Evolutionary conservation across 2,797 vertebrate species (phyloP), one percentile per base, ranked within the genome.

Genomic region (Karalla daura): DNA sequence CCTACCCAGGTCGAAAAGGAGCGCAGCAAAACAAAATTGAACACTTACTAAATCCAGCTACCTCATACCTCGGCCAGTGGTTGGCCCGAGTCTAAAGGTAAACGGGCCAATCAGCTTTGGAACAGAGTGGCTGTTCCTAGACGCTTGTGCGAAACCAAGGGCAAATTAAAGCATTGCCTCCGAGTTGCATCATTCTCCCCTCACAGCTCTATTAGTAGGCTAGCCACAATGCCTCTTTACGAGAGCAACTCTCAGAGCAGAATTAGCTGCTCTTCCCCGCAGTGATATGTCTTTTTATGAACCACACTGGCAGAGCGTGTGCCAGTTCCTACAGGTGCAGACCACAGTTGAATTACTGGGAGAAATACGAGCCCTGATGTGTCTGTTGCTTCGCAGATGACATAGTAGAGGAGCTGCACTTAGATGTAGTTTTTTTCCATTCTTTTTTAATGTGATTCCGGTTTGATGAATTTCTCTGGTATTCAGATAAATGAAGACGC

Each of bases 181-280:
- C 40, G 76, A 87, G 91, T 95, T 95, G 94, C 94, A 95, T 95
- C 94, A 95, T 92, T 91, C 89, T 89, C 91, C 76, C 82, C 89
- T 88, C 91, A 80, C 88, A 89, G 90, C 89, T 87, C 84, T 89
- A 91, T 93, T 91, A 93, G 91, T 87, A 90, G 89, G 91, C 92
- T 87, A 87, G 83, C 91, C 88, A 80, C 90, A 86, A 78, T 89
- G 86, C 86, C 84, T 91, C 90, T 89, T 91, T 91, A 91, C 61
- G 82, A 88, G 86, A 87, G 88, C 84, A 83, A 44, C 87, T 86
- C 88, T 87, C 81, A 71, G 80, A 89, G 84, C 83, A 82, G 90
- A 88, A 89, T 90, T 84, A 88, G 88, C 75, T 85, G 80, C 85
- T 84, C 88, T 85, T 84, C 88, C 88, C 90, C 79, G 77, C 89